Percentiles rank a stretch among this genome's conserved stretches.
These are phyloP conservation scores for Timema cristinae DNA, from an alignment of 2,888 invertebrate genomes.

Conservation along the genomic window DNA sequence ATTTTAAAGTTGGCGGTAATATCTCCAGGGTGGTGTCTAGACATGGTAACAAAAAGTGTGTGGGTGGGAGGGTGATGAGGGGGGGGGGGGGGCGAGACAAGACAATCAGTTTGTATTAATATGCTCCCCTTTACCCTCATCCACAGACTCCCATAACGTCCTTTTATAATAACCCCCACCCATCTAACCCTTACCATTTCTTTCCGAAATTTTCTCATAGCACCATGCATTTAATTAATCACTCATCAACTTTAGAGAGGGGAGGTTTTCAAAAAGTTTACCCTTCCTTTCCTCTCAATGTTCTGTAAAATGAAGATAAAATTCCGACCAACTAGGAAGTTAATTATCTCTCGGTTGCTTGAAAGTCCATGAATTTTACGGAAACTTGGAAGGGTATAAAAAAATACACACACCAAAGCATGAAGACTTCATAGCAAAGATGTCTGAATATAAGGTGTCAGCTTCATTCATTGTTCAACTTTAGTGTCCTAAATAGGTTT, in stretches of 20 bases:
- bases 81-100: background rate
- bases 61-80: background rate
- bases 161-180: slow-evolving; percentile 1
- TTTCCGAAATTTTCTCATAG: background rate
- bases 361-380: too few species aligned
- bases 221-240: slow-evolving; percentile 17
- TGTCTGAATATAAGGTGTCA: too few species aligned
- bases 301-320: slow-evolving; percentile 11
- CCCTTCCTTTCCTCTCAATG: background rate
- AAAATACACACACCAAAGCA: too few species aligned
- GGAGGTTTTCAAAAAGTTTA: slow-evolving; percentile 6
- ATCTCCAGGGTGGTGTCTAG: too few species aligned
- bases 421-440: too few species aligned
- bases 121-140: background rate
- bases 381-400: too few species aligned
- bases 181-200: background rate
- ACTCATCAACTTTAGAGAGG: slow-evolving; percentile 13
- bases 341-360: slow-evolving; percentile 5
- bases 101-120: slow-evolving; percentile 12
- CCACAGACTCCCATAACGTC: background rate
- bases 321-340: slow-evolving; percentile 6
- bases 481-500: too few species aligned
- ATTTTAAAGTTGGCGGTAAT: too few species aligned
- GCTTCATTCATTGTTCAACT: too few species aligned
- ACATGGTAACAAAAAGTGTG: too few species aligned